Evolutionary conservation across 2,113 vertebrate species (phyloP).

Genomic region (Solenodon paradoxus): DNA sequence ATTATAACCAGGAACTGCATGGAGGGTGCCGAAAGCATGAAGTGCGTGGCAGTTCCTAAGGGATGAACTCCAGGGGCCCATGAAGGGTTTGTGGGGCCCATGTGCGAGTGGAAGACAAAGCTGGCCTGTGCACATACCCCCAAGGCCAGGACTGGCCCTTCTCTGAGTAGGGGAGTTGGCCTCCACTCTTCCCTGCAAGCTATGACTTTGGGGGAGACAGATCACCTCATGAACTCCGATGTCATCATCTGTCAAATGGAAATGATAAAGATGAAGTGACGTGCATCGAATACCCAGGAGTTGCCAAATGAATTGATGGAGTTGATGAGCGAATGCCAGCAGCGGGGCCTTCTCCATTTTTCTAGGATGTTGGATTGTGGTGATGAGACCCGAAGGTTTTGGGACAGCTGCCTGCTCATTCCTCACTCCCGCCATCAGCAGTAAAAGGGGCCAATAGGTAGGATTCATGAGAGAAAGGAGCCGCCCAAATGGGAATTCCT

Average conservation of each 20-base stretch:
- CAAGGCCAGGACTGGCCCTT: accelerated
- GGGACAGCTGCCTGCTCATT: no score
- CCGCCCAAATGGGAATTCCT: not conserved
- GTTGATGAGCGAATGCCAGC: not conserved
- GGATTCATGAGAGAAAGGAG: no score
- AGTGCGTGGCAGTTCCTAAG: no score
- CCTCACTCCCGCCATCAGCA: not conserved
- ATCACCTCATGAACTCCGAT: not conserved
- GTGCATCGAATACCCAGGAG: accelerated
- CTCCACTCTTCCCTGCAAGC: accelerated
- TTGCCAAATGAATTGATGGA: no score
- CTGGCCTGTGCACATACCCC: accelerated
- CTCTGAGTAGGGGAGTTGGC: not conserved
- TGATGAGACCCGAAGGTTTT: not conserved
- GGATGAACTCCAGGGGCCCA: no score
- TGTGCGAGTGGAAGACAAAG: not conserved
- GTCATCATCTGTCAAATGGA: not conserved
- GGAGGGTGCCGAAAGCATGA: not conserved
- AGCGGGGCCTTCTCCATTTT: no score
- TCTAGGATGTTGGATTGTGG: not conserved
- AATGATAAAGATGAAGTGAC: not conserved
- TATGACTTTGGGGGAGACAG: not conserved
- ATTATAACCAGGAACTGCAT: not conserved
- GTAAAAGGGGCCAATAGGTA: accelerated
- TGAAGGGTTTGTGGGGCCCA: not conserved